Percentiles rank a stretch among this genome's conserved stretches.
These are phyloP conservation scores for Corythornis madagascariensis DNA, from an alignment of 2,113 vertebrate genomes.

Conservation along the genomic window DNA sequence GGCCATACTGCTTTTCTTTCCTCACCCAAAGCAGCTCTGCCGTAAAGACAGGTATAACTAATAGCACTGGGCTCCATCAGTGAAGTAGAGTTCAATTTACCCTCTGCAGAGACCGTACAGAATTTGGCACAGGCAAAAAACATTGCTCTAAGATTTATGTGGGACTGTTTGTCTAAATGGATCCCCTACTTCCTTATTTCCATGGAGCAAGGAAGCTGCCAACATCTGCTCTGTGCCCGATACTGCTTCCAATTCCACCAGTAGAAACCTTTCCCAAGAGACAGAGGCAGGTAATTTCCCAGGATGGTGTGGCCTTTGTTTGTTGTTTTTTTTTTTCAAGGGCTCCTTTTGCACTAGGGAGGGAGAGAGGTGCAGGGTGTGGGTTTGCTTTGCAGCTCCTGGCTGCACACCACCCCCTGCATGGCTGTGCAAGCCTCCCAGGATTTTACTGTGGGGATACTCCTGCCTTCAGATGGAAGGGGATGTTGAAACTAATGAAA, in stretches of 20 bases:
- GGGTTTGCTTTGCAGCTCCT: neutral
- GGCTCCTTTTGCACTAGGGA: neutral
- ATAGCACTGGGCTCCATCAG: neutral
- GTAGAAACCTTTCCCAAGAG: neutral
- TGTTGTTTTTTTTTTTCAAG: neutral
- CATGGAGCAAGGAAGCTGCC: neutral
- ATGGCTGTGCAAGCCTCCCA: neutral
- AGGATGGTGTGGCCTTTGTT: neutral
- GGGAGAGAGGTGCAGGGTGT: neutral
- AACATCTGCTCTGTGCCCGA: conserved; percentile 26
- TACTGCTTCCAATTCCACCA: neutral
- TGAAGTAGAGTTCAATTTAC: conserved; percentile 14
- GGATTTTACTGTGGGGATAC: neutral
- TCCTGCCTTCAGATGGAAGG: neutral
- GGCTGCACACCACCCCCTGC: neutral
- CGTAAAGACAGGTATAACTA: conserved; percentile 3
- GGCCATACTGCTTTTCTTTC: conserved; percentile 23
- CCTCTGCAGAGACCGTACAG: neutral
- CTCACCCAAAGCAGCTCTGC: conserved; percentile 37
- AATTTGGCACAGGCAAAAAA: neutral
- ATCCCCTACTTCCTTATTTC: conserved; percentile 48
- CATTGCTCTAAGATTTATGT: conserved; percentile 18
- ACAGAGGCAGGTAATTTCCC: neutral
- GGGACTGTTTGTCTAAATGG: conserved; percentile 32
- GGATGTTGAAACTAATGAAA: conserved; percentile 13